These are phyloP conservation scores for Cheilosia impressa DNA, from an alignment of 2,888 invertebrate genomes.

Conservation along the genomic window DNA sequence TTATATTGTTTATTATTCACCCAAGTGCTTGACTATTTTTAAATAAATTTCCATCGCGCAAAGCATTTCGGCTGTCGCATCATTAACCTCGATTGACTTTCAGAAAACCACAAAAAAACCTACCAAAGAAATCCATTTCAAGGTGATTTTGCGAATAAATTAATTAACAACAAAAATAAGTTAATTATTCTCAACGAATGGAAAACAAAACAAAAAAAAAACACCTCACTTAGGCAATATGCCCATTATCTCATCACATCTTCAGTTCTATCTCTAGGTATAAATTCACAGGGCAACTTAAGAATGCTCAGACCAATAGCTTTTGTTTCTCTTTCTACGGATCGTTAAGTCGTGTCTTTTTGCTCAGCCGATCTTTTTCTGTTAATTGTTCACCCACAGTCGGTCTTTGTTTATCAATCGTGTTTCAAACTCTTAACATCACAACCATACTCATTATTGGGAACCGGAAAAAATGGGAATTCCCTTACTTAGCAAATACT, in stretches of 20 bases:
- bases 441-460: not conserved
- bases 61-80: not conserved
- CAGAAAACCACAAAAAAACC: not conserved
- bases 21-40: not conserved
- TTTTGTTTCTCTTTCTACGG: conserved; percentile 7
- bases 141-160: conserved; percentile 19
- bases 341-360: conserved; percentile 8
- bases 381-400: conserved; percentile 38
- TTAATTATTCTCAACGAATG: not conserved
- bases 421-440: conserved; percentile 22
- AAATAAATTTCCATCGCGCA: conserved; percentile 10
- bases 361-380: not conserved
- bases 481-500: not conserved
- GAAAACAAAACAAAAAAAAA: not conserved
- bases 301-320: conserved; percentile 8
- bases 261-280: conserved; percentile 1
- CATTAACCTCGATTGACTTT: conserved; percentile 33
- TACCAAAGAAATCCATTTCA: not conserved
- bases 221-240: not conserved
- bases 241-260: conserved; percentile 16
- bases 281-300: conserved; percentile 6
- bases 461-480: conserved; percentile 22
- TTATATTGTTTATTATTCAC: no score
- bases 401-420: conserved; percentile 51
- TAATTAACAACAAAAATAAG: not conserved